phyloP scores from a whole-genome alignment of 2,797 vertebrate genomes.

The Pyrocephalus nanus region DNA sequence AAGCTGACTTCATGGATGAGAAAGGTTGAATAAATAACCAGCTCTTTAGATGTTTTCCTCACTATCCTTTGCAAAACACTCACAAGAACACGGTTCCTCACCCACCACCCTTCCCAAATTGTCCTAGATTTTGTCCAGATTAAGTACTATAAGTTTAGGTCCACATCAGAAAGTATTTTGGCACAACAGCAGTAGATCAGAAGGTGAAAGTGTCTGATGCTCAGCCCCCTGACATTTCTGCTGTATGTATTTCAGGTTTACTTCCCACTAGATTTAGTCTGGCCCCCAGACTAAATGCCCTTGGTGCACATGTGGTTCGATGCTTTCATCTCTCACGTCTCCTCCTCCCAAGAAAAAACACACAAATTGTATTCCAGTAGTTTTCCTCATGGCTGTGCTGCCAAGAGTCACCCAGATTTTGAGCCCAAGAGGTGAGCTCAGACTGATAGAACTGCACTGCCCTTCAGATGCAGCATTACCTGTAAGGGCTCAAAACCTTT shows the following conservation, averaged over 20 bases:
- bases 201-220: not conserved
- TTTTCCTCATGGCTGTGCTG: not conserved
- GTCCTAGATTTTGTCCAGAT: not conserved
- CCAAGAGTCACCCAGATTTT: not conserved
- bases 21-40: conserved; percentile 4
- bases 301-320: fast-evolving
- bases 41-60: not conserved
- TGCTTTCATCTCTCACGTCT: not conserved
- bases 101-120: not conserved
- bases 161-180: not conserved
- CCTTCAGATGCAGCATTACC: not conserved
- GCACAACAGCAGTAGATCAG: not conserved
- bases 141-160: not conserved
- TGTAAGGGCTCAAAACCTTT: not conserved
- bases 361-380: not conserved
- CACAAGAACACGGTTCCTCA: fast-evolving
- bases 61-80: not conserved
- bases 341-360: not conserved
- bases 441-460: not conserved
- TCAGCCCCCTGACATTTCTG: not conserved
- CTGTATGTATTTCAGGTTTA: not conserved
- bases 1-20: not conserved
- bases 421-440: not conserved
- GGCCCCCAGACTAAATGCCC: not conserved
- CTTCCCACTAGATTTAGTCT: not conserved